Percentiles rank a stretch among this genome's conserved stretches.
These are phyloP conservation scores for Phycodurus eques DNA, from an alignment of 2,113 vertebrate genomes.

Conservation along the genomic window DNA sequence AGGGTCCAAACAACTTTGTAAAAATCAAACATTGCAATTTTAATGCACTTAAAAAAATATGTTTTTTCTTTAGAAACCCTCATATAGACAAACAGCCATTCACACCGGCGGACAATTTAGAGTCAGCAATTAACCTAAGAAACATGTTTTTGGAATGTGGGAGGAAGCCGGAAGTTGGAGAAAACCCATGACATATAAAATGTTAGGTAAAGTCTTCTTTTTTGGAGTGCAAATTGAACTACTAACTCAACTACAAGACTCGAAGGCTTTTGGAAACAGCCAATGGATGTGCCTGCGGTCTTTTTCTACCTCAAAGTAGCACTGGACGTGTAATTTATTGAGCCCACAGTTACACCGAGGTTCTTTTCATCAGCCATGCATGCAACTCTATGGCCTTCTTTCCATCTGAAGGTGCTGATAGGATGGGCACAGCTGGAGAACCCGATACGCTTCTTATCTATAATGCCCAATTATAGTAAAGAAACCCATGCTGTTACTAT, in stretches of 20 bases:
- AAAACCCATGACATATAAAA: not conserved
- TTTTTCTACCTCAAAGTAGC: constrained; percentile 6
- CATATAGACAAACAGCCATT: too few relatives aligned
- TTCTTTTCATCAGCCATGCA: constrained; percentile 54
- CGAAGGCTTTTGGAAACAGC: not conserved
- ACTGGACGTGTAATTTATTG: constrained; percentile 20
- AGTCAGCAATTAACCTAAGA: too few relatives aligned
- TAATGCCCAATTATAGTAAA: constrained; percentile 58
- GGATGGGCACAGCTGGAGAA: constrained; percentile 53
- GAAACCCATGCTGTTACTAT: constrained; percentile 54
- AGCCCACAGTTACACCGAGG: constrained; percentile 6
- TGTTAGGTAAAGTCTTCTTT: not conserved
- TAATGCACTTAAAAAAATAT: too few relatives aligned
- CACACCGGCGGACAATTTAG: too few relatives aligned
- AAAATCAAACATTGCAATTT: too few relatives aligned
- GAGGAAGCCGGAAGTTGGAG: not conserved
- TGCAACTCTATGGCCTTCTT: constrained; percentile 47
- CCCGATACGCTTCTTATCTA: constrained; percentile 66
- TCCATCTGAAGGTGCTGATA: constrained; percentile 48
- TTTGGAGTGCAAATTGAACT: not conserved
- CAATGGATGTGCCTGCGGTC: not conserved
- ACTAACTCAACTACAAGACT: constrained; percentile 12
- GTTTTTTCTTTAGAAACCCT: too few relatives aligned
- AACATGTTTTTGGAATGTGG: too few relatives aligned
- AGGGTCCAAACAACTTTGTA: too few relatives aligned